Percentiles rank a stretch among this genome's conserved stretches.
These are phyloP conservation scores for Scaptomyza polygonia DNA, from an alignment of 2,888 invertebrate species.

Conservation along the genomic window DNA sequence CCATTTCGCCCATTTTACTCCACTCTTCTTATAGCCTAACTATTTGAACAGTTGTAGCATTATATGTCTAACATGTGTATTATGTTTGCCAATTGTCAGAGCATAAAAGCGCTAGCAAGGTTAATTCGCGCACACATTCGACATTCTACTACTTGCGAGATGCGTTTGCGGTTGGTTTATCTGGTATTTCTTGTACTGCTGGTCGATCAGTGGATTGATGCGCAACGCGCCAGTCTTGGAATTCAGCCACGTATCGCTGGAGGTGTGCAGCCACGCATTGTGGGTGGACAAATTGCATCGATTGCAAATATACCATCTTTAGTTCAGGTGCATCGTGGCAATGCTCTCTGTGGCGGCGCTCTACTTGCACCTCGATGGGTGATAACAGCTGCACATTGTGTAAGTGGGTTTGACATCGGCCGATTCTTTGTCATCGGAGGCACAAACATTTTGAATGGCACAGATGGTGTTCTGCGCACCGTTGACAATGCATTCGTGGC, in stretches of 20 bases:
- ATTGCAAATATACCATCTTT: conserved; percentile 39
- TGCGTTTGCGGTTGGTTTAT: conserved; percentile 58
- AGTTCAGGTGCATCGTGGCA: conserved; percentile 36
- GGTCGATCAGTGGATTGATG: conserved; percentile 28
- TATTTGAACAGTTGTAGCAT: conserved; percentile 66
- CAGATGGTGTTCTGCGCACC: conserved; percentile 30
- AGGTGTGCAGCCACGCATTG: conserved; percentile 36
- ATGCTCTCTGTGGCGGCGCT: conserved; percentile 67
- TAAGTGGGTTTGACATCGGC: background rate
- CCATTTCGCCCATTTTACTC: conserved; percentile 10
- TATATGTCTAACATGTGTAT: background rate
- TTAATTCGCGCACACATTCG: conserved; percentile 30
- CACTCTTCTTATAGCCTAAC: conserved; percentile 23
- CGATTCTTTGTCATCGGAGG: conserved; percentile 59
- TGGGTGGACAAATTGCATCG: conserved; percentile 33
- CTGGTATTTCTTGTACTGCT: conserved; percentile 43
- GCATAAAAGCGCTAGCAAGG: conserved; percentile 50
- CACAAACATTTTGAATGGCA: conserved; percentile 40
- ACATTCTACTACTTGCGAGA: conserved; percentile 28
- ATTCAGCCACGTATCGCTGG: conserved; percentile 3
- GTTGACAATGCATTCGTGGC: conserved; percentile 23
- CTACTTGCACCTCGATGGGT: conserved; percentile 50
- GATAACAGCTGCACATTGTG: conserved; percentile 73
- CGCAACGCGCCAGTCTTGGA: conserved; percentile 12
- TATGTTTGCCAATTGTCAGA: conserved; percentile 29